These are phyloP conservation scores for Holothuria glaberrima DNA, from an alignment of 35 echinoderm and acorn worm species.

Conservation along the genomic window DNA sequence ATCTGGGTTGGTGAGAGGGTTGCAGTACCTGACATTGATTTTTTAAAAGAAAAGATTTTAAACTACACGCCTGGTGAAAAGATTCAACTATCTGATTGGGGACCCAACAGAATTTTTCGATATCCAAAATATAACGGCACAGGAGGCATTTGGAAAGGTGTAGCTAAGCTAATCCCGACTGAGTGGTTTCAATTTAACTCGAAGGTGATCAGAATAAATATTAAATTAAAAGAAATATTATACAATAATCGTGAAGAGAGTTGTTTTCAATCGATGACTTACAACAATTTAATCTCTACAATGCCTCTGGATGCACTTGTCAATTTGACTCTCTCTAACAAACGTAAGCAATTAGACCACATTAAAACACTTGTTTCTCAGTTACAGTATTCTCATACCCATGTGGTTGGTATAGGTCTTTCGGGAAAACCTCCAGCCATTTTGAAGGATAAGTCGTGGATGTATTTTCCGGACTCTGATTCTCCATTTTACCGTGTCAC, in stretches of 20 bases:
- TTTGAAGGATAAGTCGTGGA: too few relatives aligned
- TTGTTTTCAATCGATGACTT: too few relatives aligned
- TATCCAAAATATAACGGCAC: slow-evolving; percentile 62
- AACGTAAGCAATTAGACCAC: neutral
- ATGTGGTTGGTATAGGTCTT: slow-evolving; percentile 58
- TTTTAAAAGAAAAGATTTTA: too few relatives aligned
- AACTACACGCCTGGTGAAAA: too few relatives aligned
- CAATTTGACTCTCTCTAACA: too few relatives aligned
- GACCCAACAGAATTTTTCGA: slow-evolving; percentile 50
- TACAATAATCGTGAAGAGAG: neutral
- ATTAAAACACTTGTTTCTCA: slow-evolving; percentile 15
- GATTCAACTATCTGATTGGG: slow-evolving; percentile 9
- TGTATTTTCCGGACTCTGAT: too few relatives aligned
- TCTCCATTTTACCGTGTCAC: slow-evolving; percentile 65
- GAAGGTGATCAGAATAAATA: neutral
- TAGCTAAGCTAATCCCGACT: slow-evolving; percentile 22
- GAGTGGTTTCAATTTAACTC: slow-evolving; percentile 50
- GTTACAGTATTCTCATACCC: slow-evolving; percentile 53
- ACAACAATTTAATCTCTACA: too few relatives aligned
- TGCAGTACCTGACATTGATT: too few relatives aligned
- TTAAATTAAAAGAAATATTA: neutral
- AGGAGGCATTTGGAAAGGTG: too few relatives aligned
- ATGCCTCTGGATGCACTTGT: too few relatives aligned
- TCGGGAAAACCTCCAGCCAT: too few relatives aligned
- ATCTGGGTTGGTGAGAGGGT: too few relatives aligned